Conservation (phyloP, 2,797 vertebrate genomes). For the Enteromius paludinosus region DNA sequence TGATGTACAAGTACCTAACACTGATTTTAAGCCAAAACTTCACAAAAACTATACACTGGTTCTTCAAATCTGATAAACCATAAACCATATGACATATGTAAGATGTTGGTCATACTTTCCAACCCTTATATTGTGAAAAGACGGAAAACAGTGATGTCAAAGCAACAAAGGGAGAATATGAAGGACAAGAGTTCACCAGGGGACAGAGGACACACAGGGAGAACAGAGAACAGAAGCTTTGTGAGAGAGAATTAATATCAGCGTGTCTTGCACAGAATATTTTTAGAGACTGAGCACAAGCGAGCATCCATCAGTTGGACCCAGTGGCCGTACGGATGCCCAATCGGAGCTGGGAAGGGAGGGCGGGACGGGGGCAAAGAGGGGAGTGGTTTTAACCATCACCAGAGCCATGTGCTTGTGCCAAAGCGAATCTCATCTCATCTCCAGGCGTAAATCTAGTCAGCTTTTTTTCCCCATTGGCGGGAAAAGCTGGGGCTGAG, state of each 20-base stretch:
- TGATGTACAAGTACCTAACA: too few relatives aligned
- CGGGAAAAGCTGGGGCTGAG: conserved; percentile 70
- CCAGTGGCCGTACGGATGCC: conserved; percentile 5
- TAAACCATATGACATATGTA: neutral
- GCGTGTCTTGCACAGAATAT: conserved; percentile 62
- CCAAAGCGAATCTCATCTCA: conserved; percentile 77
- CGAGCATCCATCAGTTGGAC: conserved; percentile 53
- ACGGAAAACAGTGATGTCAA: conserved; percentile 1
- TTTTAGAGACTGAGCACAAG: conserved; percentile 65
- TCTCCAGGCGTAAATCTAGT: conserved; percentile 72
- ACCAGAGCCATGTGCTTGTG: conserved; percentile 68
- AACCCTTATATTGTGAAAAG: neutral
- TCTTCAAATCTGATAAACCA: neutral
- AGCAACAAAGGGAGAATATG: conserved; percentile 17
- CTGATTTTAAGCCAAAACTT: too few relatives aligned
- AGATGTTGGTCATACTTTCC: neutral
- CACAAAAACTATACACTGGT: too few relatives aligned
- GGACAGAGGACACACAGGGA: conserved; percentile 38
- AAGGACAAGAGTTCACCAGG: conserved; percentile 47
- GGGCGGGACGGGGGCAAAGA: conserved; percentile 19
- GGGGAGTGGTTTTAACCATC: conserved; percentile 60
- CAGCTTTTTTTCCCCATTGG: conserved; percentile 69
- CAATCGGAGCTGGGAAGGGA: conserved; percentile 48
- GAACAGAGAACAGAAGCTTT: conserved; percentile 36
- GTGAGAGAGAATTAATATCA: conserved; percentile 59